Percentiles rank a stretch among this genome's conserved stretches.
Evolutionary conservation across 2,888 invertebrate species (phyloP).

Genomic region (Erannis defoliaria): DNA sequence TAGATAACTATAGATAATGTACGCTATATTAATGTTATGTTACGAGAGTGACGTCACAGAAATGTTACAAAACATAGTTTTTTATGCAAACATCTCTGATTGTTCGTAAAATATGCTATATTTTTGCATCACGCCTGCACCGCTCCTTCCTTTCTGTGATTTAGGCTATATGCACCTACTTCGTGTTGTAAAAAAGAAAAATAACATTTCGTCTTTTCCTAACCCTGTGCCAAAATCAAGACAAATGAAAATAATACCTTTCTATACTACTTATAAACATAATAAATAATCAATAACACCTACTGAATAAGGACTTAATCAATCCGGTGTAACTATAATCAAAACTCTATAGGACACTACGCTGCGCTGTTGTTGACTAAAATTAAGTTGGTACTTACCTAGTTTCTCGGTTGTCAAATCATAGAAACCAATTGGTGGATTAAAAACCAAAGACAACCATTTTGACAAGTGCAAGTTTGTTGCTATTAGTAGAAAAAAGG

Average conservation of each 20-base stretch:
- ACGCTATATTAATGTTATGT: constrained; percentile 33
- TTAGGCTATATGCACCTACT: constrained; percentile 75
- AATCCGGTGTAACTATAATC: constrained; percentile 21
- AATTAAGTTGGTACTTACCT: not conserved
- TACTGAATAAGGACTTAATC: constrained; percentile 14
- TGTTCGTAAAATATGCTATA: constrained; percentile 58
- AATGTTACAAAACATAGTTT: constrained; percentile 57
- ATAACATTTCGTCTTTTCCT: constrained; percentile 66
- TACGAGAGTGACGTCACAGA: constrained; percentile 37
- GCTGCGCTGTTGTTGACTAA: constrained; percentile 2
- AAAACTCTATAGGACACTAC: constrained; percentile 1
- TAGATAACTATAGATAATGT: constrained; percentile 42
- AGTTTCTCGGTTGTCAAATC: too few relatives aligned
- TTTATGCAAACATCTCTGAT: constrained; percentile 63
- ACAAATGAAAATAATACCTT: constrained; percentile 46
- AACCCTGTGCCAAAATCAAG: constrained; percentile 79
- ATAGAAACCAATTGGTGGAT: too few relatives aligned
- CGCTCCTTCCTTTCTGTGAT: constrained; percentile 83
- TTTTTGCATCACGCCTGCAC: constrained; percentile 81
- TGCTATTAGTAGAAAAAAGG: too few relatives aligned
- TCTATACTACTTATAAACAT: constrained; percentile 18
- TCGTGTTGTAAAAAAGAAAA: constrained; percentile 52
- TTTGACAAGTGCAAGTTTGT: too few relatives aligned
- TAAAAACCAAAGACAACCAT: too few relatives aligned
- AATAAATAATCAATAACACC: constrained; percentile 13